Evolutionary conservation across 2,888 invertebrate genomes (phyloP).

Genomic region (Adelognathus sp.): DNA sequence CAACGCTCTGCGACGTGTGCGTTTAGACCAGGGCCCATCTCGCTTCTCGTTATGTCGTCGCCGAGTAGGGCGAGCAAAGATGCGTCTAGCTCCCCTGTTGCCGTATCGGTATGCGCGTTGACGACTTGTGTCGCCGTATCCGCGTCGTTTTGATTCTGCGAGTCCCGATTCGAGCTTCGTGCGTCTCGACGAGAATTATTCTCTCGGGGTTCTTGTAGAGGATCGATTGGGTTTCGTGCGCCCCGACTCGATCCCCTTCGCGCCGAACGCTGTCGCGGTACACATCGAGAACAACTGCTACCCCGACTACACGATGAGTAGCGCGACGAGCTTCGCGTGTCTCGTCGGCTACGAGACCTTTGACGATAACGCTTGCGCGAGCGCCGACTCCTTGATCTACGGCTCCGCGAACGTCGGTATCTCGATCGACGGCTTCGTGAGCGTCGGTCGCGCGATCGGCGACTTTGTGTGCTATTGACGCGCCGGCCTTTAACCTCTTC

Average conservation of each 20-base stretch:
- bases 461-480: too few species aligned
- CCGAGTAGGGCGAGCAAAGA: not conserved
- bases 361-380: not conserved
- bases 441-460: too few species aligned
- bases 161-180: not conserved
- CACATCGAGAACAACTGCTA: not conserved
- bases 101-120: not conserved
- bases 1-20: conserved; percentile 25
- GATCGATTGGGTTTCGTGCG: not conserved
- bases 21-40: not conserved
- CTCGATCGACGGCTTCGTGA: too few species aligned
- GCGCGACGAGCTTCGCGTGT: conserved; percentile 14
- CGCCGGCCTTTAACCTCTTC: too few species aligned
- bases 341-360: not conserved
- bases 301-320: not conserved
- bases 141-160: not conserved
- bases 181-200: not conserved
- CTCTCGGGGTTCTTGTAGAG: not conserved
- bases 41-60: not conserved
- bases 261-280: not conserved
- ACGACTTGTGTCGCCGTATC: not conserved
- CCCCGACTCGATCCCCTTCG: not conserved
- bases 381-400: not conserved
- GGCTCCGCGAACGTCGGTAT: conserved; percentile 1
- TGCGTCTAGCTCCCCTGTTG: not conserved